These are phyloP conservation scores for Kryphioiulus occultus DNA, from an alignment of 2,888 invertebrate species.

Conservation along the genomic window DNA sequence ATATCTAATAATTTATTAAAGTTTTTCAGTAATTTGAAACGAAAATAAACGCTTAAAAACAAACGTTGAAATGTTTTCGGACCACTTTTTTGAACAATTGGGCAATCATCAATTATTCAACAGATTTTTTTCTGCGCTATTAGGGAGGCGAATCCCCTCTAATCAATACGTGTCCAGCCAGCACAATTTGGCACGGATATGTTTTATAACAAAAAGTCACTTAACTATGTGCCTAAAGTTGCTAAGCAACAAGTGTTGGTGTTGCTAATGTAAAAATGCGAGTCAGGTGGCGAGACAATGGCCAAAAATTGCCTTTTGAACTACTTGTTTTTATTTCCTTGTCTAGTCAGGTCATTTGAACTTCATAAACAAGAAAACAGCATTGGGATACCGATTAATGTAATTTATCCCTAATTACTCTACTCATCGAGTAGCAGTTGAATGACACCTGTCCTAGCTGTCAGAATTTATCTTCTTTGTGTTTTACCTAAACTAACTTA, in stretches of 20 bases:
- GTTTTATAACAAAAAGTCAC: constrained; percentile 13
- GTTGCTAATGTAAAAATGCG: background rate
- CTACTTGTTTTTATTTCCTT: background rate
- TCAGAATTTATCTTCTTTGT: too few relatives aligned
- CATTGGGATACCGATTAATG: too few relatives aligned
- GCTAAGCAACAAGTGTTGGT: constrained; percentile 42
- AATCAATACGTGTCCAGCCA: constrained; percentile 28
- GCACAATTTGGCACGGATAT: background rate
- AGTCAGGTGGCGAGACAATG: background rate
- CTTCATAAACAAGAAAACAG: too few relatives aligned
- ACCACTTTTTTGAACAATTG: background rate
- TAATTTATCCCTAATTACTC: too few relatives aligned
- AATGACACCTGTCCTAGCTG: too few relatives aligned
- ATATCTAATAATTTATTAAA: too few relatives aligned
- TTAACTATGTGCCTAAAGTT: constrained; percentile 11
- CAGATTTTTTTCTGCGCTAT: background rate
- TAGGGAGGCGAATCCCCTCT: background rate
- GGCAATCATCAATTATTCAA: background rate
- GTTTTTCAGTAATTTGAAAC: background rate
- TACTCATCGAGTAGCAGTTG: too few relatives aligned
- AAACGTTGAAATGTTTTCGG: background rate
- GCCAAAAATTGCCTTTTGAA: background rate
- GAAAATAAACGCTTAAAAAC: background rate
- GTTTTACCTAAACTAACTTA: too few relatives aligned
- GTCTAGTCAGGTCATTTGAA: too few relatives aligned